These are phyloP conservation scores for Bombus fervidus DNA, from an alignment of 1,140 invertebrate genomes.

Conservation along the genomic window DNA sequence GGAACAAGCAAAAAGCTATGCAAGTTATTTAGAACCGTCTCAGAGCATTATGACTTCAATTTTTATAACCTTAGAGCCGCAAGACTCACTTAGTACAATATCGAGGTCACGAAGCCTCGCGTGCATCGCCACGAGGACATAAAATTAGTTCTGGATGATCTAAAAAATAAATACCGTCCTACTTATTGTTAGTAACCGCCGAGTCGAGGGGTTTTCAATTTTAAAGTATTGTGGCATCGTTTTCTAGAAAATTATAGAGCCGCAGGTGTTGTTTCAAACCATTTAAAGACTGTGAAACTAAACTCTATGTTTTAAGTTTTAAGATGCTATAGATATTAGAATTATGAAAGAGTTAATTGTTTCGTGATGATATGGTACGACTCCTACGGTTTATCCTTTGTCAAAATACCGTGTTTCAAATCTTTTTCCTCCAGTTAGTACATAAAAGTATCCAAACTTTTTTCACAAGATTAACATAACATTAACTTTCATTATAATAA, in stretches of 20 bases:
- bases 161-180: not conserved
- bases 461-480: too few relatives aligned
- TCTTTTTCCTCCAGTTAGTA: too few relatives aligned
- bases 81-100: not conserved
- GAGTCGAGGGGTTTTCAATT: not conserved
- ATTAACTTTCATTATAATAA: too few relatives aligned
- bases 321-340: not conserved
- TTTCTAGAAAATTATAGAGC: not conserved
- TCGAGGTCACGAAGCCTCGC: not conserved
- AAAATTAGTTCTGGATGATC: not conserved
- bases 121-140: not conserved
- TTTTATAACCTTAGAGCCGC: not conserved
- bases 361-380: too few relatives aligned
- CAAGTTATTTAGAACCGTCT: not conserved
- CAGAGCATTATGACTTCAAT: not conserved
- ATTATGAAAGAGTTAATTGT: too few relatives aligned
- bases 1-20: not conserved
- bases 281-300: not conserved
- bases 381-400: too few relatives aligned
- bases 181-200: not conserved
- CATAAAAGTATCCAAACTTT: too few relatives aligned
- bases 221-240: not conserved
- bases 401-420: too few relatives aligned
- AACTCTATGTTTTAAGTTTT: not conserved
- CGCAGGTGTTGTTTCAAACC: not conserved